These are phyloP conservation scores for Neoarius graeffei DNA, from an alignment of 2,113 vertebrate genomes.

Conservation along the genomic window DNA sequence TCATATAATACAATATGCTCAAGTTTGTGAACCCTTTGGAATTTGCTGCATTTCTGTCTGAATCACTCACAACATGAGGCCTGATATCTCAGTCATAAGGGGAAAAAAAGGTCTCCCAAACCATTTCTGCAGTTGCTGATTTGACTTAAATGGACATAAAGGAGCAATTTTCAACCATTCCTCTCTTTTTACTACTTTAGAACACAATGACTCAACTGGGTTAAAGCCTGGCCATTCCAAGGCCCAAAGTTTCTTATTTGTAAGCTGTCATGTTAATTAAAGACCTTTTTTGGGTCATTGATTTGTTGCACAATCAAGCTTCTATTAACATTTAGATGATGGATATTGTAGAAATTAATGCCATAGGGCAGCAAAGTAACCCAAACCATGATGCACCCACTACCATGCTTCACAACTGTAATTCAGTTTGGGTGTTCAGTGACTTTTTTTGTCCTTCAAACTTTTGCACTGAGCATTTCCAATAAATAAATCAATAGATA, in stretches of 20 bases:
- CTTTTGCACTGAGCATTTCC: no score
- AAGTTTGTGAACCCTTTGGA: not conserved
- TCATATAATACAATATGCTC: not conserved
- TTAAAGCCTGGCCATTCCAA: not conserved
- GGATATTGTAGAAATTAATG: not conserved
- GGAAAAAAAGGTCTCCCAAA: not conserved
- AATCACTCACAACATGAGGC: not conserved
- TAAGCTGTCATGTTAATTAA: not conserved
- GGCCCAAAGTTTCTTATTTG: not conserved
- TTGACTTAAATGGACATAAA: not conserved
- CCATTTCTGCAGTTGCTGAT: not conserved
- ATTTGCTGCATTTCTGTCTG: not conserved
- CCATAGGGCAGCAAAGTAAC: not conserved
- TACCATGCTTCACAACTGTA: not conserved
- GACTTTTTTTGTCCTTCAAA: no score
- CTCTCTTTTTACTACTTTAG: no score
- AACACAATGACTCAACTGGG: no score
- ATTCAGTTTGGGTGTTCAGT: not conserved
- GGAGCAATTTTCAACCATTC: not conserved
- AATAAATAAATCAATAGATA: no score
- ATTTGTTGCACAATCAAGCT: not conserved
- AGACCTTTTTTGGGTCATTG: not conserved
- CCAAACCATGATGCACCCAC: not conserved
- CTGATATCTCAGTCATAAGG: not conserved
- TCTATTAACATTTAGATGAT: not conserved